Percentiles rank a stretch among this genome's conserved stretches.
These are phyloP conservation scores for Paedocypris sp. DNA, from an alignment of 2,113 vertebrate genomes.

Conservation along the genomic window DNA sequence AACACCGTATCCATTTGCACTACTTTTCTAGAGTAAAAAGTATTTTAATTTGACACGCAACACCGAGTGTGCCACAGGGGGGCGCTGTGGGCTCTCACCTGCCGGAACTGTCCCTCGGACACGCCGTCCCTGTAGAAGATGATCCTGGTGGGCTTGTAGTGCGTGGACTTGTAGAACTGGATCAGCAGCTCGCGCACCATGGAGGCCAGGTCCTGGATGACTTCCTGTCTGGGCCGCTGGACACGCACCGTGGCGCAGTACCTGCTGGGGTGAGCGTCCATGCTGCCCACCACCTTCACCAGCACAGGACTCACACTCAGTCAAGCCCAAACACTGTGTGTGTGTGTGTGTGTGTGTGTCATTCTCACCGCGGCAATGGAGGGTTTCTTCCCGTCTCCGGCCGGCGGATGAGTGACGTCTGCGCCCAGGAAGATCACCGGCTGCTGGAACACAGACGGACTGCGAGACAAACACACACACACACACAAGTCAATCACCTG, in stretches of 20 bases:
- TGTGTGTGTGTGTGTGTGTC: background rate
- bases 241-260: conserved; percentile 95
- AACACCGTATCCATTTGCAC: too few species aligned
- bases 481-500: background rate
- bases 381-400: conserved; percentile 94
- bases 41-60: too few species aligned
- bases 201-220: conserved; percentile 89
- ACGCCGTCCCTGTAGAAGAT: conserved; percentile 87
- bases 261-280: conserved; percentile 93
- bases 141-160: conserved; percentile 91
- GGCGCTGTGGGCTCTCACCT: conserved; percentile 57
- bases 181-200: conserved; percentile 96
- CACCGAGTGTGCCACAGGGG: too few species aligned
- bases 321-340: background rate
- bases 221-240: conserved; percentile 86
- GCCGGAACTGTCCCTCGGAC: conserved; percentile 91
- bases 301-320: background rate
- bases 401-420: conserved; percentile 94
- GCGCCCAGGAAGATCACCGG: conserved; percentile 96
- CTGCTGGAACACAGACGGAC: conserved; percentile 96
- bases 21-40: too few species aligned
- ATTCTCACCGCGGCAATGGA: conserved; percentile 89
- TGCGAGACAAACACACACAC: conserved; percentile 36
- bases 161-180: conserved; percentile 97
- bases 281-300: conserved; percentile 88